Evolutionary conservation across 2,797 vertebrate genomes (phyloP), one percentile per base, ranked within the genome.

Genomic region (Neoniphon sammara): DNA sequence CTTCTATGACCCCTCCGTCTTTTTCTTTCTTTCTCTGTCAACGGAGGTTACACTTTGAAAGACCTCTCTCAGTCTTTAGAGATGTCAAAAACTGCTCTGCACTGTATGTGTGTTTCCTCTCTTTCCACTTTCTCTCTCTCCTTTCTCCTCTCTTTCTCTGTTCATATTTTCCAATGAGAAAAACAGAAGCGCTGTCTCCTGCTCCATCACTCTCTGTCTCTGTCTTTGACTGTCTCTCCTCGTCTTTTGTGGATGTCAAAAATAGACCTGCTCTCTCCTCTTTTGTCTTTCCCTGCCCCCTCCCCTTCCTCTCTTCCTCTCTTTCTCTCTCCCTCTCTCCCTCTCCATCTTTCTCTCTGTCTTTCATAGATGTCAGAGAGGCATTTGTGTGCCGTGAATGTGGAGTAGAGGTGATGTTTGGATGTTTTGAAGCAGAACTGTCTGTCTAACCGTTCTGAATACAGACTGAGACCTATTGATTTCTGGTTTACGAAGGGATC

Each of bases 401-500:
- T 57, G 68, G 81, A 90, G 79, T 73, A 36, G 77, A 74, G 73
- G 73, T 73, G 68, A 79, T 86, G 86, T 85, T 90, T 83, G 82
- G 81, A 65, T 90, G 87, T 88, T 89, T 86, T 90, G 81, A 88
- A 86, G 76, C 88, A 85, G 81, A 88, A 82, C 82, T 86, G 87
- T 86, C 89, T 84, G 72, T 84, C 84, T 85, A 81, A 75, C 76
- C 23, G 44, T 12, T 86, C 84, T 87, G 83, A 88, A 87, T 78
- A 60, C 81, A 77, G 73, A 81, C 87, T 47, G 68, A 81, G 83
- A 84, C 82, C 75, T 86, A 91, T 89, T 91, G 89, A 90, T 87
- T 89, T 85, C 68, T 88, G 83, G 56, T 88, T 91, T 88, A 84
- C 49, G 64, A 70, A 73, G 70, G 82, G 84, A 90, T 90, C 82